Evolutionary conservation across 2,797 vertebrate species (phyloP), one percentile per base, ranked within the genome.

Genomic region (Sardinella longiceps): DNA sequence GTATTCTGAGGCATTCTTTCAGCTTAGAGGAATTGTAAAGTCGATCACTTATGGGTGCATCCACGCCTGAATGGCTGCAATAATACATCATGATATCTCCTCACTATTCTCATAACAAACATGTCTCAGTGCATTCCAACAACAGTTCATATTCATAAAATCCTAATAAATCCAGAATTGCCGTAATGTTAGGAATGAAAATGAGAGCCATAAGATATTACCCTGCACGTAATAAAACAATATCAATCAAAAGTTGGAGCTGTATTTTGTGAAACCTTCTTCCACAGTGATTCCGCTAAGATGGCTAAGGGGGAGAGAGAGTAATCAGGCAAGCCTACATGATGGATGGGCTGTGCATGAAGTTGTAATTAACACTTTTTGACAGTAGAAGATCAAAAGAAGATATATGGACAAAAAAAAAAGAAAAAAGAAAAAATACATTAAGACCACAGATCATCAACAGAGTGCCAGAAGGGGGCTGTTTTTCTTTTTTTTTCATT

Each of bases 271-370:
- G 20, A 74, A 37, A 33, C 15, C 30, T 63, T 70, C 66, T 63
- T 70, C 66, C 66, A 37, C 33, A 39, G 11, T 37, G 12, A 37
- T 37, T 37, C 33, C 37, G 66, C 37, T 37, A 18, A 74, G 30
- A 74, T 74, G 37, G 30, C 66, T 74, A 39, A 37, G 66, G 66
- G 66, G 30, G 28, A 10, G 81, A 56, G 80, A 81, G 56, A 56
- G 85, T 82, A 85, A 86, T 88, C 86, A 84, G 80, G 87, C 86
- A 83, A 85, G 83, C 86, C 84, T 74, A 83, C 63, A 82, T 89
- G 87, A 89, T 89, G 86, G 86, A 89, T 89, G 81, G 82, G 66
- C 84, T 86, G 80, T 87, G 86, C 82, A 82, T 82, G 82, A 88
- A 86, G 83, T 82, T 51, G 85, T 87, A 81, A 88, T 88, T 87